Conservation (phyloP, 1,140 invertebrate species). For the Leptonema lineaticorne region DNA sequence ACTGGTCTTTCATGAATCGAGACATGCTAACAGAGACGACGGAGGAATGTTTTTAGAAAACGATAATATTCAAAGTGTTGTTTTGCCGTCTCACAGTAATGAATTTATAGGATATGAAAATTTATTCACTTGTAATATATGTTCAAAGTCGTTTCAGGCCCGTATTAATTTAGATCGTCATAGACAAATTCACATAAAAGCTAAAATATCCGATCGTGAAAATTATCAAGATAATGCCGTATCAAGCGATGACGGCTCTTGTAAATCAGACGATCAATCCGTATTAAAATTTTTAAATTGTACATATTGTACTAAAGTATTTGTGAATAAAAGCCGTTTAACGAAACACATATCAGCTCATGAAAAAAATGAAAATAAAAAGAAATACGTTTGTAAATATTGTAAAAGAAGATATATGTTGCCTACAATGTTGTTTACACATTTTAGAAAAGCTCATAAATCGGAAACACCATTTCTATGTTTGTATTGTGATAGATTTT, state of each 20-base stretch:
- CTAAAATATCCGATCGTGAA: neutral
- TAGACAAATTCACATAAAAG: neutral
- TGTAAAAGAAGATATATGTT: constrained; percentile 6
- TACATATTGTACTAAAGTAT: constrained; percentile 7
- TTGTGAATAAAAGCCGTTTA: neutral
- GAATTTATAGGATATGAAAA: constrained; percentile 19
- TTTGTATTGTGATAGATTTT: neutral
- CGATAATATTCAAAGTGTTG: constrained; percentile 10
- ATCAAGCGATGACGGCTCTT: neutral
- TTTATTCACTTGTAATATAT: constrained; percentile 7
- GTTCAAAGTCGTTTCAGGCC: constrained; percentile 17
- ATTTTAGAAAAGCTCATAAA: constrained; percentile 10
- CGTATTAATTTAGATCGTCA: neutral
- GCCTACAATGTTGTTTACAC: neutral
- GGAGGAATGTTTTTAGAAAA: neutral
- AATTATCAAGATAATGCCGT: neutral
- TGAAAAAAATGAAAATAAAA: constrained; percentile 5
- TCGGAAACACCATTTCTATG: constrained; percentile 17
- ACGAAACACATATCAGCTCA: neutral
- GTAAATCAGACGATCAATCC: neutral
- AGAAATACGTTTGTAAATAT: constrained; percentile 28
- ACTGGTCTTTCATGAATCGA: constrained; percentile 5
- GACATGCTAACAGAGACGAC: constrained; percentile 9
- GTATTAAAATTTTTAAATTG: constrained; percentile 10
- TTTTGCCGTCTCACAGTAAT: constrained; percentile 3